A percentile compares a stretch with the other conserved stretches of the same genome.
phyloP scores from a whole-genome alignment of 2,888 invertebrate genomes.

The Colletes collaris region DNA sequence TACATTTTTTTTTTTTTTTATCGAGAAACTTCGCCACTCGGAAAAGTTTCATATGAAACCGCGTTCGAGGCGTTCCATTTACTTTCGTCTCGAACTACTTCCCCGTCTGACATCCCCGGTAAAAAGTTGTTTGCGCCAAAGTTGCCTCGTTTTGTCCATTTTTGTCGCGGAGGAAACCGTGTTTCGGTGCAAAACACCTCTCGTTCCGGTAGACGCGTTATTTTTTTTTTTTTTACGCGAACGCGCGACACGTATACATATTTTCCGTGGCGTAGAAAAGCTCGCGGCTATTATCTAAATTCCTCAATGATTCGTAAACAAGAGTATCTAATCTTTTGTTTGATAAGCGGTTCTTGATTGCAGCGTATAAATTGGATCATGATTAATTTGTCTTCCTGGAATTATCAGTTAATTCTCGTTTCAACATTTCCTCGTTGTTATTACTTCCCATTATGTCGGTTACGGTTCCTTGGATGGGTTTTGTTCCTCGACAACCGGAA shows the following conservation, averaged over 20 bases:
- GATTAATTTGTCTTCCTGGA: too few relatives aligned
- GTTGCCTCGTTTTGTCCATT: constrained; percentile 28
- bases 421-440: background rate
- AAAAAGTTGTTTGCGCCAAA: constrained; percentile 54
- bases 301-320: too few relatives aligned
- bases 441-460: background rate
- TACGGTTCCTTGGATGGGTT: background rate
- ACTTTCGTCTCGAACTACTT: constrained; percentile 52
- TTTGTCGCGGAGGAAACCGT: constrained; percentile 17
- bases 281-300: too few relatives aligned
- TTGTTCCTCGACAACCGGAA: background rate
- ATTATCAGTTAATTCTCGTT: background rate
- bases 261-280: background rate
- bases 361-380: too few relatives aligned
- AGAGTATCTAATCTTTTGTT: too few relatives aligned
- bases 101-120: constrained; percentile 31
- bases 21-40: constrained; percentile 21
- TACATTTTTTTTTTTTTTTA: constrained; percentile 31
- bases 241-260: background rate
- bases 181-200: constrained; percentile 14
- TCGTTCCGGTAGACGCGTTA: background rate
- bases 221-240: too few relatives aligned
- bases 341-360: too few relatives aligned
- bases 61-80: constrained; percentile 40
- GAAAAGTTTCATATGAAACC: constrained; percentile 48